These are phyloP conservation scores for Leiothrix lutea DNA, from an alignment of 2,113 vertebrate genomes.

Conservation along the genomic window DNA sequence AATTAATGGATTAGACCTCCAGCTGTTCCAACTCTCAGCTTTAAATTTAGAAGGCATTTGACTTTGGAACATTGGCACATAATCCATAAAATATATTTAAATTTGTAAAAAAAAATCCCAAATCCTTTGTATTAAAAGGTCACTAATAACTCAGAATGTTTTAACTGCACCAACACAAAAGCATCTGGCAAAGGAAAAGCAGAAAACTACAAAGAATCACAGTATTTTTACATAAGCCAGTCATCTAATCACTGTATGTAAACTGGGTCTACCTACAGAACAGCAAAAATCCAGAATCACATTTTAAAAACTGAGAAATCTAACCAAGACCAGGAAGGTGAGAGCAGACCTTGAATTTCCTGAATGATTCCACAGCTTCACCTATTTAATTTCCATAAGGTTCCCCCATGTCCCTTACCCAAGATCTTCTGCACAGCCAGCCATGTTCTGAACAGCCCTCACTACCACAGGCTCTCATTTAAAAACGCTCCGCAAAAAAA, in stretches of 20 bases:
- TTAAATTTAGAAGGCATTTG: conserved; percentile 52
- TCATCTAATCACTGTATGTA: neutral
- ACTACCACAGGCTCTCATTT: neutral
- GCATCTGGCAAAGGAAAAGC: neutral
- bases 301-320: neutral
- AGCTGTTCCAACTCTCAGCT: conserved; percentile 42
- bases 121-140: neutral
- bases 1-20: conserved; percentile 51
- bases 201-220: neutral
- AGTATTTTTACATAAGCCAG: neutral
- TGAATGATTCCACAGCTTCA: neutral
- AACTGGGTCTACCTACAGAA: neutral
- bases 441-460: neutral
- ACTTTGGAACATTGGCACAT: neutral
- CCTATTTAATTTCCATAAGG: neutral
- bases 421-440: neutral
- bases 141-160: neutral
- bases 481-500: neutral
- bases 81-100: neutral
- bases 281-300: neutral
- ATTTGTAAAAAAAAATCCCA: neutral
- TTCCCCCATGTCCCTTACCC: neutral
- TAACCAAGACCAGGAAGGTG: neutral
- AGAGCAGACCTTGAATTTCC: neutral
- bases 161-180: neutral